These are phyloP conservation scores for Struthio camelus DNA, from an alignment of 2,113 vertebrate genomes.

Conservation along the genomic window DNA sequence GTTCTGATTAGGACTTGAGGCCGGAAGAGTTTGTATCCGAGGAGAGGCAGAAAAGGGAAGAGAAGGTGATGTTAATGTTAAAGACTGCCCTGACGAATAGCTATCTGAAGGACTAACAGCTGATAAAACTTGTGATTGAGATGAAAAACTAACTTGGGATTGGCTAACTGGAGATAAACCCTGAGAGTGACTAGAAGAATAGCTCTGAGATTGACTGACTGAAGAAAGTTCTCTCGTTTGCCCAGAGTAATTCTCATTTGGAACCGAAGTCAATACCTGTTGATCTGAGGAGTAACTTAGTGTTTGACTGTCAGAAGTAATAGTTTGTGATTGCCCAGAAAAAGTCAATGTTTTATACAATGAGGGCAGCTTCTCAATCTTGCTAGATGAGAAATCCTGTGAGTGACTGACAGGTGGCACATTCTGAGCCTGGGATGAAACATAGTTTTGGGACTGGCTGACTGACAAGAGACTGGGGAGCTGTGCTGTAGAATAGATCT, in stretches of 20 bases:
- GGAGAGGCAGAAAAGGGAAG: slow-evolving; percentile 84
- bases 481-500: slow-evolving; percentile 89
- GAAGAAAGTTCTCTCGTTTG: slow-evolving; percentile 88
- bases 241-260: slow-evolving; percentile 85
- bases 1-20: slow-evolving; percentile 83
- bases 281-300: slow-evolving; percentile 86
- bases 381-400: slow-evolving; percentile 84
- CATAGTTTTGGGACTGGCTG: slow-evolving; percentile 89
- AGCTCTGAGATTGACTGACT: slow-evolving; percentile 88
- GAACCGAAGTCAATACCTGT: slow-evolving; percentile 80
- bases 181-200: slow-evolving; percentile 91
- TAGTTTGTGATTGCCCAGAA: slow-evolving; percentile 84
- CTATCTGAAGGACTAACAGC: slow-evolving; percentile 89
- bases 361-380: slow-evolving; percentile 88
- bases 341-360: slow-evolving; percentile 92
- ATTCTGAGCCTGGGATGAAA: slow-evolving; percentile 82
- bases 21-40: slow-evolving; percentile 81
- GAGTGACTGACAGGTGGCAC: slow-evolving; percentile 86
- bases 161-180: slow-evolving; percentile 86
- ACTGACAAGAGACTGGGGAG: slow-evolving; percentile 88
- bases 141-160: slow-evolving; percentile 86
- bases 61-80: slow-evolving; percentile 82
- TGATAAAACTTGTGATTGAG: slow-evolving; percentile 88
- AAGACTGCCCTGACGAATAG: slow-evolving; percentile 86
- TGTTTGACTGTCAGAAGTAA: slow-evolving; percentile 86